Conservation (phyloP, 1,140 invertebrate genomes). For the Calephelis nemesis region DNA sequence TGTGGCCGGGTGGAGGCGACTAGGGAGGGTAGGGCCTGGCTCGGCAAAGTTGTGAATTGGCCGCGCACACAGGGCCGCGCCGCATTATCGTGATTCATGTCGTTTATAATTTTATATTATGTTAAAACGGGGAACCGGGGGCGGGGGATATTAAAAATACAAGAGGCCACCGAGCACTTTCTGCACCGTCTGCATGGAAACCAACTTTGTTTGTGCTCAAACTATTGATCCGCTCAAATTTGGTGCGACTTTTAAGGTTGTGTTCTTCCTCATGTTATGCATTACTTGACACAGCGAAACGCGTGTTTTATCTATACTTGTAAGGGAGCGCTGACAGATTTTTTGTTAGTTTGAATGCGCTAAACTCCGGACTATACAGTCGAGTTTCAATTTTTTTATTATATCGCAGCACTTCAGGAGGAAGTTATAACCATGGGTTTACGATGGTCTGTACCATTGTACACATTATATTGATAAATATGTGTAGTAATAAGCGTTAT, state of each 20-base stretch:
- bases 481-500: too few relatives aligned
- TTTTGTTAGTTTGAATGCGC: too few relatives aligned
- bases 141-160: slow-evolving; percentile 73
- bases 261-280: slow-evolving; percentile 32
- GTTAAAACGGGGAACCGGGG: slow-evolving; percentile 65
- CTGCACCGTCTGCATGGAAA: slow-evolving; percentile 68
- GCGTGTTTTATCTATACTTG: too few relatives aligned
- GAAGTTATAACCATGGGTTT: too few relatives aligned
- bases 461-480: too few relatives aligned
- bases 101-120: slow-evolving; percentile 79
- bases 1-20: slow-evolving; percentile 37
- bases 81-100: slow-evolving; percentile 77
- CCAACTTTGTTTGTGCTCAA: slow-evolving; percentile 68
- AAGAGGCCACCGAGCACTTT: slow-evolving; percentile 65
- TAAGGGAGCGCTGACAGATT: too few relatives aligned
- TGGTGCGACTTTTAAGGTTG: slow-evolving; percentile 38
- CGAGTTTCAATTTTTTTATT: too few relatives aligned
- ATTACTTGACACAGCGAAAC: too few relatives aligned
- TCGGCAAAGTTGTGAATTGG: slow-evolving; percentile 72
- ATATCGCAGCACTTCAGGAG: too few relatives aligned
- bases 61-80: slow-evolving; percentile 61
- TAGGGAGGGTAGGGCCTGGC: slow-evolving; percentile 38
- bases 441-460: too few relatives aligned
- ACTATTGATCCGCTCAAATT: slow-evolving; percentile 65
- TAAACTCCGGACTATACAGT: too few relatives aligned